phyloP scores from a whole-genome alignment of 1,140 invertebrate genomes.

The Sipha flava region DNA sequence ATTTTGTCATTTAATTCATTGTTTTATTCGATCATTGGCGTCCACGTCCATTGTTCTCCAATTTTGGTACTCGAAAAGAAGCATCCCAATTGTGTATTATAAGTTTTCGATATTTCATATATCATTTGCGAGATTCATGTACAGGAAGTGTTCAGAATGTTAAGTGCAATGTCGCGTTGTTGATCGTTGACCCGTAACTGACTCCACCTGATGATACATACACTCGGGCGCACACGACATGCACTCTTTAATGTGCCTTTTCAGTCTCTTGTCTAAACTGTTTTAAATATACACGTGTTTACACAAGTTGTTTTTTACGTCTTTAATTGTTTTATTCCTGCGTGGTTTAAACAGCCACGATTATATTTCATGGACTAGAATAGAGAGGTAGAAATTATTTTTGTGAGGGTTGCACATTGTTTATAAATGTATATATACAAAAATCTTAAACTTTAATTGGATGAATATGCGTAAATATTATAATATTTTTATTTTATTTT shows the following conservation, averaged over 20 bases:
- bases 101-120: neutral
- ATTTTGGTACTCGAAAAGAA: conserved; percentile 1
- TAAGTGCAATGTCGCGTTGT: neutral
- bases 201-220: neutral
- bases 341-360: too few species aligned
- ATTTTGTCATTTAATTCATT: neutral
- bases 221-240: neutral
- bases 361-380: too few species aligned
- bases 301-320: neutral
- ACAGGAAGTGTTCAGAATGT: conserved; percentile 20
- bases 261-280: neutral
- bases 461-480: too few species aligned
- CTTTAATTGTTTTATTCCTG: neutral
- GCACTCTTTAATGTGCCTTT: neutral
- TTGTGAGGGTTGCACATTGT: too few species aligned
- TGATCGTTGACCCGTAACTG: conserved; percentile 20
- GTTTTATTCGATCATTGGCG: conserved; percentile 7
- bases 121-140: neutral
- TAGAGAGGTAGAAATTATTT: too few species aligned
- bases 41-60: neutral
- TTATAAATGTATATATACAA: too few species aligned
- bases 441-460: too few species aligned
- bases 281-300: neutral
- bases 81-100: neutral
- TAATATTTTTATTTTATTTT: too few species aligned